Conservation (phyloP, 2,888 invertebrate species). For the Platypus cylindrus region DNA sequence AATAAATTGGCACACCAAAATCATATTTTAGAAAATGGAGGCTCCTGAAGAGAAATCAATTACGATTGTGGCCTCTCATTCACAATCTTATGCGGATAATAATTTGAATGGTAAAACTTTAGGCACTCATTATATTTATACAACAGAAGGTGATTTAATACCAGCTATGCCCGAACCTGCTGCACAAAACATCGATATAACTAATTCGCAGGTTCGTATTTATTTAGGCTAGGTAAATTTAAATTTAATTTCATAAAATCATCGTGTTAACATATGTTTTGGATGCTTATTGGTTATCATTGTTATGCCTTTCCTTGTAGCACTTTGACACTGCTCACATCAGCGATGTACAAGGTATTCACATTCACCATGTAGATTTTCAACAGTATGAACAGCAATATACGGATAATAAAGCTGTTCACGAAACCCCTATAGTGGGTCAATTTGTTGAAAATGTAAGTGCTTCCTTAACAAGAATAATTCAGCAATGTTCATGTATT, state of each 20-base stretch:
- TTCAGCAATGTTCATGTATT: no score
- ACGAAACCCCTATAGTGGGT: slow-evolving; percentile 7
- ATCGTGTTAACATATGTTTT: not conserved
- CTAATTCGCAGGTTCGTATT: slow-evolving; percentile 9
- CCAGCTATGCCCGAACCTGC: slow-evolving; percentile 8
- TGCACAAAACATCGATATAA: slow-evolving; percentile 8
- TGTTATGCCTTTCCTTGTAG: slow-evolving; percentile 10
- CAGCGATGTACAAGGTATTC: slow-evolving; percentile 11
- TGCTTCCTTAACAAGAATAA: no score
- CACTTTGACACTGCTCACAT: slow-evolving; percentile 12
- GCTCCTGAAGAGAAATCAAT: slow-evolving; percentile 11
- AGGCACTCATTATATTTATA: slow-evolving; percentile 14
- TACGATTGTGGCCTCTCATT: slow-evolving; percentile 11
- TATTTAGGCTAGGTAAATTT: slow-evolving; percentile 1
- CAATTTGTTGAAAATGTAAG: slow-evolving; percentile 12
- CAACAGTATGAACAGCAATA: slow-evolving; percentile 13
- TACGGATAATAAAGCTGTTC: slow-evolving; percentile 8
- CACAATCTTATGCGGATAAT: slow-evolving; percentile 10
- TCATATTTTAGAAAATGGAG: no score
- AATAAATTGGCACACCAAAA: no score
- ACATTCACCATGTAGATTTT: slow-evolving; percentile 12
- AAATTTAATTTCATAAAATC: not conserved
- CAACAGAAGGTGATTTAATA: slow-evolving; percentile 15
- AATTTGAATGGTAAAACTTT: slow-evolving; percentile 14
- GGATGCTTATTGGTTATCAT: slow-evolving; percentile 1